Evolutionary conservation across 1,140 invertebrate species (phyloP), one percentile per base, ranked within the genome.

Genomic region (Himalopsyche phryganea): DNA sequence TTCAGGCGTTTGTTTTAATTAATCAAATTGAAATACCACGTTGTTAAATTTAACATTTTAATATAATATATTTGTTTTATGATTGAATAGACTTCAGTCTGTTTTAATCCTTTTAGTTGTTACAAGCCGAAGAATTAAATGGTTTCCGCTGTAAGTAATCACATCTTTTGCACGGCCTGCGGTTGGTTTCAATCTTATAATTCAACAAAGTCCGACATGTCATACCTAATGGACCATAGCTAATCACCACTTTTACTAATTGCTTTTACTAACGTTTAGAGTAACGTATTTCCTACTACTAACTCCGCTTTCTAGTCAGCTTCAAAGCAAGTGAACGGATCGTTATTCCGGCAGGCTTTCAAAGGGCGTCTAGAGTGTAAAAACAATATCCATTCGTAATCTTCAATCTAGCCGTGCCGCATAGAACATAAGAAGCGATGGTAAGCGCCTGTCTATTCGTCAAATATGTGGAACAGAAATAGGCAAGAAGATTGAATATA

Each of bases 161-260:
- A 28, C 23, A 9, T 28, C 9, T 28, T 9, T 9, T 3, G 23
- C 23, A 9, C 9, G 3, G 23, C 23, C 23, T 28, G 23, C 23
- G 23, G 23, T 28, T 28, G 4, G 23, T 28, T 28, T 28, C 9
- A 9, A 28, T 28, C 46, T 13, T 49, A 44, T 44, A 50, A 45
- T 50, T 50, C 54, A 44, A 45, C 45, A 49, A 28, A 35, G 45
- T 49, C 50, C 50, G 36, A 33, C 50, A 50, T 48, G 54, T 62
- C 54, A 49, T 46, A 53, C 36, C 54, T 53, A 62, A 58, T 58
- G 60, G 53, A 50, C 60, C 60, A 55, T 50, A 50, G 53, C 60
- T 62, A 62, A 62, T 57, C 48, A 46, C 60, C 60, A 58, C 54
- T 62, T 62, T 62, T 54, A 51, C 45, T 54, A 54, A 60, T 60